Evolutionary conservation across 2,113 vertebrate genomes (phyloP), one percentile per base, ranked within the genome.

Genomic region (Micronycteris hirsuta): DNA sequence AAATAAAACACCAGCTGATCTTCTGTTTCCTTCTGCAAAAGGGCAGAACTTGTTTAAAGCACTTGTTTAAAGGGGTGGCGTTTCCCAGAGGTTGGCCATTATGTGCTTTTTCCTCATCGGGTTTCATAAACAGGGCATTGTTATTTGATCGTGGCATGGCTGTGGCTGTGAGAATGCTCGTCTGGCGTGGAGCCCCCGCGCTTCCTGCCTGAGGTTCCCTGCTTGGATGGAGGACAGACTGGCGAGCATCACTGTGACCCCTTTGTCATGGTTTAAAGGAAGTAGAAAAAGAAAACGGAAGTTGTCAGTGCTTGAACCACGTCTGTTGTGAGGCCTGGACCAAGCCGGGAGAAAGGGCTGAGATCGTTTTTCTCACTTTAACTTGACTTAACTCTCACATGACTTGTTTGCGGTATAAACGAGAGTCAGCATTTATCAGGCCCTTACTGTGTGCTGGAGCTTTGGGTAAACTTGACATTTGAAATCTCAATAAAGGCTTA

Each of bases 51-150:
- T n/a, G n/a, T n/a, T n/a, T 17, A 24, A 41, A 52, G 45, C 70
- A 15, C 36, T 65, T 65, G 67, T 67, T 67, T 78, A 36, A 94
- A 90, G 76, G 65, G 7, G 73, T 80, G 95, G 74, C 95, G 41
- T 54, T 71, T 94, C 73, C 5, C 1, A 3, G 76, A 54, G 92
- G 92, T 47, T 82, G 73, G 33, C 2, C 36, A 3, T 95, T 82
- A 49, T 36, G 3, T 24, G 10, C 5, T 0, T 45, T 74, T 63
- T 52, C 76, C 68, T n/a, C 87, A n/a, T 92, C 47, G 2, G 0
- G 86, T 95, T 95, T 87, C 94, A 86, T 91, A 91, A 85, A 97
- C 96, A 97, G 96, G 86, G 82, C 28, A 47, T 94, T 95, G 65
- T 77, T 96, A 94, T 96, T 83, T 43, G 85, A 33, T 67, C 15